Percentiles rank a stretch among this genome's conserved stretches.
Evolutionary conservation across 2,797 vertebrate species (phyloP).

Genomic region (Momotus momota): DNA sequence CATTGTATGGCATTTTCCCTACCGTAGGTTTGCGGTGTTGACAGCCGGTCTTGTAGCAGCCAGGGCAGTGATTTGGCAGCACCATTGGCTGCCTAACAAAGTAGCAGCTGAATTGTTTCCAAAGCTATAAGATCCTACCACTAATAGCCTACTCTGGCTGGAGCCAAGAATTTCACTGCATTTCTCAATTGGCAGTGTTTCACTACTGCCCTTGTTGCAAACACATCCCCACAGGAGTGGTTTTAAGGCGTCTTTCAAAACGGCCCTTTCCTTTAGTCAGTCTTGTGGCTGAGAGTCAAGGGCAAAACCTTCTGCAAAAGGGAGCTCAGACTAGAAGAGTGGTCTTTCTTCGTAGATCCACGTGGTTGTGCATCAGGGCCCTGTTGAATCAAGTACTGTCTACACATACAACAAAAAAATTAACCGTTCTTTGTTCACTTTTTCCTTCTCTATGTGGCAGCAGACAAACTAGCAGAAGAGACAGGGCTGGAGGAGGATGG

Average conservation of each 20-base stretch:
- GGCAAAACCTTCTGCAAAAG: not conserved
- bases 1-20: not conserved
- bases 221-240: not conserved
- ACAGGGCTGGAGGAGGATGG: not conserved
- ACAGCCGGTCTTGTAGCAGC: not conserved
- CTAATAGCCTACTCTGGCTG: not conserved
- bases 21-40: not conserved
- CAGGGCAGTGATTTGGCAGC: not conserved
- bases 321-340: not conserved
- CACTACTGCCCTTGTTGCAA: not conserved
- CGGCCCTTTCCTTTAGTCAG: not conserved
- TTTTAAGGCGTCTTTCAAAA: constrained; percentile 9
- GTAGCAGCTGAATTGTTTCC: not conserved
- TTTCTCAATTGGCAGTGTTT: not conserved
- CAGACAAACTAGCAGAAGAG: not conserved
- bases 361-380: not conserved
- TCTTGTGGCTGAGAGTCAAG: not conserved
- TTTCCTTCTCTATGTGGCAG: not conserved
- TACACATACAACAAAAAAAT: not conserved
- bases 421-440: not conserved
- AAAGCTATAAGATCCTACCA: not conserved
- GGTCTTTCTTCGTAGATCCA: not conserved
- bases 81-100: not conserved
- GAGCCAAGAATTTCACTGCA: not conserved
- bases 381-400: not conserved